Evolutionary conservation across 2,888 invertebrate genomes (phyloP).

Genomic region (Xanthia togata): DNA sequence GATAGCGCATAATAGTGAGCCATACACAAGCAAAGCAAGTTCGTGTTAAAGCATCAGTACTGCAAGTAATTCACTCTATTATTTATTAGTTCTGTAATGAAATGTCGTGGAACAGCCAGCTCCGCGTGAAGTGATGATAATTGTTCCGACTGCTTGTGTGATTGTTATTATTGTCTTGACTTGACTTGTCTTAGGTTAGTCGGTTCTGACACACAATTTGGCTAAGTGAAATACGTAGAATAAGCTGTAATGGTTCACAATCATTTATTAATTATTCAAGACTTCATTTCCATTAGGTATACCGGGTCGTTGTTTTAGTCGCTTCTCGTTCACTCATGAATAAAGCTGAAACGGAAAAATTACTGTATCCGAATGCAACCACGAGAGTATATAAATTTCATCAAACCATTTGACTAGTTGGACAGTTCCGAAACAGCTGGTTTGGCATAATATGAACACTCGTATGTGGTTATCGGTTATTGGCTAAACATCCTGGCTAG

Average conservation of each 20-base stretch:
- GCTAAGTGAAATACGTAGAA: conserved; percentile 17
- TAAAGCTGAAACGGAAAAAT: conserved; percentile 15
- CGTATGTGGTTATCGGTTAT: conserved; percentile 47
- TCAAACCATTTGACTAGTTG: conserved; percentile 27
- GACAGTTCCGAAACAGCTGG: conserved; percentile 17
- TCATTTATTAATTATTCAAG: conserved; percentile 29
- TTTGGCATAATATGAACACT: conserved; percentile 51
- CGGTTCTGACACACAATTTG: conserved; percentile 14
- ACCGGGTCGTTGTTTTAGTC: neutral
- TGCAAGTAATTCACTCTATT: conserved; percentile 59
- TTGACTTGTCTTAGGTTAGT: conserved; percentile 21
- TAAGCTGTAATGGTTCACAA: conserved; percentile 13
- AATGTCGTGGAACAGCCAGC: conserved; percentile 30
- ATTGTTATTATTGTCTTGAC: conserved; percentile 44
- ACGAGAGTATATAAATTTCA: conserved; percentile 40
- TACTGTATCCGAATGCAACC: conserved; percentile 15
- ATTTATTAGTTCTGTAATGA: conserved; percentile 49
- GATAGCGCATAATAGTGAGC: conserved; percentile 39
- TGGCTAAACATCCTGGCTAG: conserved; percentile 41
- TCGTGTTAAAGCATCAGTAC: conserved; percentile 44
- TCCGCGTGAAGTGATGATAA: conserved; percentile 35
- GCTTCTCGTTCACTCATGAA: conserved; percentile 7
- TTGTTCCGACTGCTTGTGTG: conserved; percentile 40
- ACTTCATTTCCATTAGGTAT: conserved; percentile 1
- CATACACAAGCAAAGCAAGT: conserved; percentile 12